Conservation (phyloP, 2,888 invertebrate genomes). For the Eilema griseolum region DNA sequence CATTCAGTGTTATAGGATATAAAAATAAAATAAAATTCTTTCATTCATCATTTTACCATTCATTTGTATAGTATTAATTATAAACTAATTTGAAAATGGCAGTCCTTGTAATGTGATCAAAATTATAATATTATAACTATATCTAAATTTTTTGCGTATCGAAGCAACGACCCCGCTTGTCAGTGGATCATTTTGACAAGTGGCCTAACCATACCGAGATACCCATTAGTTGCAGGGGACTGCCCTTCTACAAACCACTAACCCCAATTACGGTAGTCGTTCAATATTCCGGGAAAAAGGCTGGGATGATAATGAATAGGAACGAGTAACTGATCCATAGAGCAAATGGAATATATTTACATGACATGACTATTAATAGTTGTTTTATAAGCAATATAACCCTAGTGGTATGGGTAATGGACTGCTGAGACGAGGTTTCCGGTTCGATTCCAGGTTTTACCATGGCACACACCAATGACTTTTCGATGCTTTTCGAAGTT, state of each 20-base stretch:
- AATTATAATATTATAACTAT: neutral
- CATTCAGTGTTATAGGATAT: no score
- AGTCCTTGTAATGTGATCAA: neutral
- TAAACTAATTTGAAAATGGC: neutral
- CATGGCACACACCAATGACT: no score
- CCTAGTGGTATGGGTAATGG: no score
- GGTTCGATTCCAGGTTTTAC: no score
- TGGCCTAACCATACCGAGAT: conserved; percentile 19
- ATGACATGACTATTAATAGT: neutral
- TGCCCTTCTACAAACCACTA: conserved; percentile 23
- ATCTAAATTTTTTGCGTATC: neutral
- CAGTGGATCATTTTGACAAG: conserved; percentile 22
- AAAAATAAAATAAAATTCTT: no score
- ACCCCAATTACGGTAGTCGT: conserved; percentile 23
- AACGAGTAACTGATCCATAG: conserved; percentile 13
- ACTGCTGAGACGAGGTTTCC: no score
- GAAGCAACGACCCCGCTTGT: neutral
- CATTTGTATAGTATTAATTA: no score
- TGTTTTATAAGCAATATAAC: neutral
- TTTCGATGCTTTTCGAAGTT: no score
- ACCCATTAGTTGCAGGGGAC: conserved; percentile 27
- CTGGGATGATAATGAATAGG: conserved; percentile 17
- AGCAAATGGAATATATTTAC: neutral
- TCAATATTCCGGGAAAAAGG: conserved; percentile 18
- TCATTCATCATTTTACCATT: no score